Evolutionary conservation across 2,113 vertebrate genomes (phyloP).

Genomic region (Nycticryphes semicollaris): DNA sequence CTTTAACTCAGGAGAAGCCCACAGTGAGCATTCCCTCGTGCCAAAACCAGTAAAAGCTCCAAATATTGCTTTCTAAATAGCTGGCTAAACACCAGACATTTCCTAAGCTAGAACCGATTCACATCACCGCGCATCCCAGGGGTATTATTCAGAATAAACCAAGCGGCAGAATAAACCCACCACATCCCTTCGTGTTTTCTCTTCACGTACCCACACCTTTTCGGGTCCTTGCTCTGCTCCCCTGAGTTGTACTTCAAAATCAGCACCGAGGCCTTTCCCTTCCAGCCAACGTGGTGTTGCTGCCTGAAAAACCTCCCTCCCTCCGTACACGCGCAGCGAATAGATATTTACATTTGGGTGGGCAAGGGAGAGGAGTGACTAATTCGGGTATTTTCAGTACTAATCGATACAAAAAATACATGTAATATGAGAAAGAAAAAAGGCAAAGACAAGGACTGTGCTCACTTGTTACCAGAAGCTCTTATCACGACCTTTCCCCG

Average conservation of each 20-base stretch:
- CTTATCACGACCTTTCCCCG: neutral
- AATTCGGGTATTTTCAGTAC: neutral
- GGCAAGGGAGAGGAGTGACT: neutral
- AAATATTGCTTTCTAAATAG: neutral
- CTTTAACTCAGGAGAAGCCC: neutral
- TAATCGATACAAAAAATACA: neutral
- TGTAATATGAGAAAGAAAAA: neutral
- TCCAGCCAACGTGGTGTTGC: rapidly evolving
- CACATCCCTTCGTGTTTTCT: neutral
- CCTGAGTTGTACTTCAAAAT: neutral
- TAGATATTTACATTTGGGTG: neutral
- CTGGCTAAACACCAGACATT: too few species aligned
- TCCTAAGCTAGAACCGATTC: neutral
- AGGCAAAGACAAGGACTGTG: neutral
- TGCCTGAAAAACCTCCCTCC: neutral
- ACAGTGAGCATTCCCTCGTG: too few species aligned
- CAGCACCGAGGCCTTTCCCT: neutral
- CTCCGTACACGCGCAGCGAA: neutral
- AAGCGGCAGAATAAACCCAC: too few species aligned
- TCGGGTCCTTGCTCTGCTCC: neutral
- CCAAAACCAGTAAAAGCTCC: neutral
- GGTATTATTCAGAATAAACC: neutral
- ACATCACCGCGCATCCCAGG: rapidly evolving
- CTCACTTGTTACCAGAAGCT: neutral
- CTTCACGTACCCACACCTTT: neutral